Evolutionary conservation across 2,888 invertebrate genomes (phyloP).

Genomic region (Leptura quadrifasciata): DNA sequence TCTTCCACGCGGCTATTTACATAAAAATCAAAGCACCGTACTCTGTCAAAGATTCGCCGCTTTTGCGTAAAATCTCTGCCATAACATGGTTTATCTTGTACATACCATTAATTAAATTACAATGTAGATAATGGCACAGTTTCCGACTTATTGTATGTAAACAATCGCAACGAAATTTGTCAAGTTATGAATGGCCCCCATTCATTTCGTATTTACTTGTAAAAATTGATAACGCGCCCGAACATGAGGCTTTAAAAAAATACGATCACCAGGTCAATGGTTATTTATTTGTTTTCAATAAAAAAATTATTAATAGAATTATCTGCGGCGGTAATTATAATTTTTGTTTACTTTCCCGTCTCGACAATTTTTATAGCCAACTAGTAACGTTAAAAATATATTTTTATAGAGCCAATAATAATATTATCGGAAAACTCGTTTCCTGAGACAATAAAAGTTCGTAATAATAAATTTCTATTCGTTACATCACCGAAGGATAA

Average conservation of each 20-base stretch:
- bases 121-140: not conserved
- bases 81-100: conserved; percentile 3
- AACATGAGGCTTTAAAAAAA: not conserved
- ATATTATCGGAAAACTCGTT: conserved; percentile 1
- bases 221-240: not conserved
- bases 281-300: conserved; percentile 29
- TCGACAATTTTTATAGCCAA: conserved; percentile 34
- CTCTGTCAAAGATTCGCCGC: not conserved
- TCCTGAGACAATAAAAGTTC: conserved; percentile 10
- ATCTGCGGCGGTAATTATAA: not conserved
- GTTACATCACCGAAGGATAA: not conserved
- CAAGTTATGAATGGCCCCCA: not conserved
- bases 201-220: not conserved
- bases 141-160: not conserved
- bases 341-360: conserved; percentile 33
- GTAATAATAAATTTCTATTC: not conserved
- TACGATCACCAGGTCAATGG: conserved; percentile 27
- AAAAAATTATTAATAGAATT: conserved; percentile 37
- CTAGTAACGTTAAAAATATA: conserved; percentile 24
- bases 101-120: not conserved
- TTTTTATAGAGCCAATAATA: not conserved
- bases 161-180: not conserved
- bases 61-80: not conserved
- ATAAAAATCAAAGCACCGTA: not conserved
- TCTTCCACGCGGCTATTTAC: not conserved